Percentiles rank a stretch among this genome's conserved stretches.
Evolutionary conservation across 2,888 invertebrate genomes (phyloP).

Genomic region (Nomada hirtipes): DNA sequence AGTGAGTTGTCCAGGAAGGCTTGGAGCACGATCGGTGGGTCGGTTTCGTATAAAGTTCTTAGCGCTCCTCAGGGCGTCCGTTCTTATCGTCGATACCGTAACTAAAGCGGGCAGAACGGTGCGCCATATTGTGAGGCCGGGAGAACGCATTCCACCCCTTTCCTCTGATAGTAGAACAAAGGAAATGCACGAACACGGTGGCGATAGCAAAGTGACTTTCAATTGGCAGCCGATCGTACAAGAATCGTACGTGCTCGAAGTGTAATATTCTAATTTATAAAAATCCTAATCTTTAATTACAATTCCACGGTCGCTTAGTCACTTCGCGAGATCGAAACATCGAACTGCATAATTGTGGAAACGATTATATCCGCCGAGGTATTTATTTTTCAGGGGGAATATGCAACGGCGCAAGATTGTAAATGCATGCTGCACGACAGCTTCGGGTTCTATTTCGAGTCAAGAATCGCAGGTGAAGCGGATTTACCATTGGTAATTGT

Average conservation of each 20-base stretch:
- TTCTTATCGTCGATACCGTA: slow-evolving; percentile 41
- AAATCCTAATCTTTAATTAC: too few species aligned
- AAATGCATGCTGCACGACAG: too few species aligned
- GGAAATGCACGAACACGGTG: slow-evolving; percentile 56
- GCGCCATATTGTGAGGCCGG: slow-evolving; percentile 48
- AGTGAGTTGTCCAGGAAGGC: not conserved
- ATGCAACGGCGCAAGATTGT: too few species aligned
- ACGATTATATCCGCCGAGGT: too few species aligned
- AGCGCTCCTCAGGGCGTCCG: not conserved
- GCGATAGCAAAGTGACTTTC: slow-evolving; percentile 60
- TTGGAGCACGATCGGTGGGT: slow-evolving; percentile 18
- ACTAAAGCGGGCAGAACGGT: slow-evolving; percentile 22
- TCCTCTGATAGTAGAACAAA: slow-evolving; percentile 70
- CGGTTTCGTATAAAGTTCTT: slow-evolving; percentile 4
- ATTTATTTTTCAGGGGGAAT: too few species aligned
- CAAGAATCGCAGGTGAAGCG: too few species aligned
- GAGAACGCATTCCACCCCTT: slow-evolving; percentile 63
- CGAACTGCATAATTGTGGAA: too few species aligned
- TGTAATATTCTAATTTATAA: not conserved
- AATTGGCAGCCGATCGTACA: not conserved
- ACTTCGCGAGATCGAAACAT: too few species aligned
- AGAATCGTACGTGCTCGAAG: not conserved
- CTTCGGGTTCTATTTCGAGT: too few species aligned
- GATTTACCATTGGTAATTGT: too few species aligned
- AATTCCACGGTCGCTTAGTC: too few species aligned